Evolutionary conservation across 1,140 invertebrate species (phyloP).

Genomic region (Monomorium pharaonis): DNA sequence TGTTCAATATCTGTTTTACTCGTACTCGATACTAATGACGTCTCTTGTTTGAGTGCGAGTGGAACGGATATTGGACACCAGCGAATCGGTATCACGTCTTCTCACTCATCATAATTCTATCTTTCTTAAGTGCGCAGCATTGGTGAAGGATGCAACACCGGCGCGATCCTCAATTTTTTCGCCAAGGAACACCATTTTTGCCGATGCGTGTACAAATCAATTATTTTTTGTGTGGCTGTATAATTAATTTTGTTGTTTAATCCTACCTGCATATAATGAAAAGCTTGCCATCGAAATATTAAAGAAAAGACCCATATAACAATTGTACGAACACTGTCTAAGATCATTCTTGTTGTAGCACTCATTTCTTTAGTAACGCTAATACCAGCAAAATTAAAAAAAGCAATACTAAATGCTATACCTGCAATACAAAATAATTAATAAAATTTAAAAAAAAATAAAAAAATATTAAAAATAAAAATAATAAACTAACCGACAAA

Average conservation of each 20-base stretch:
- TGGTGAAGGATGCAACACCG: too few relatives aligned
- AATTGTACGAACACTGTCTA: slow-evolving; percentile 95
- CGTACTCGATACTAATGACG: too few relatives aligned
- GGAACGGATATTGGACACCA: too few relatives aligned
- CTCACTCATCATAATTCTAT: too few relatives aligned
- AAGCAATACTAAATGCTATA: slow-evolving; percentile 96
- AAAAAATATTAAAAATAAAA: not conserved
- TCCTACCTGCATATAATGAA: slow-evolving; percentile 91
- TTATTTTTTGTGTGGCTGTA: too few relatives aligned
- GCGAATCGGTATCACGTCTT: too few relatives aligned
- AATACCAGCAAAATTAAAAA: slow-evolving; percentile 98
- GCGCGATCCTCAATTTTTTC: too few relatives aligned
- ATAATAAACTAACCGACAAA: slow-evolving; percentile 87
- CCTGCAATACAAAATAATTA: slow-evolving; percentile 83
- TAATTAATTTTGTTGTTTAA: not conserved
- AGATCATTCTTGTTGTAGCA: slow-evolving; percentile 96
- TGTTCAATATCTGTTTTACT: too few relatives aligned
- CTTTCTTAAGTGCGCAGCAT: too few relatives aligned
- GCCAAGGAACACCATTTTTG: too few relatives aligned
- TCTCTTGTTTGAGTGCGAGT: too few relatives aligned
- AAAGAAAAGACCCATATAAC: slow-evolving; percentile 95
- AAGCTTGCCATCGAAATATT: slow-evolving; percentile 90
- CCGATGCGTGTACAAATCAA: too few relatives aligned
- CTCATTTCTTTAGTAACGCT: slow-evolving; percentile 98
- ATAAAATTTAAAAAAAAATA: not conserved